Conservation (phyloP, 2,797 vertebrate species). For the Coccyzus lansbergi region DNA sequence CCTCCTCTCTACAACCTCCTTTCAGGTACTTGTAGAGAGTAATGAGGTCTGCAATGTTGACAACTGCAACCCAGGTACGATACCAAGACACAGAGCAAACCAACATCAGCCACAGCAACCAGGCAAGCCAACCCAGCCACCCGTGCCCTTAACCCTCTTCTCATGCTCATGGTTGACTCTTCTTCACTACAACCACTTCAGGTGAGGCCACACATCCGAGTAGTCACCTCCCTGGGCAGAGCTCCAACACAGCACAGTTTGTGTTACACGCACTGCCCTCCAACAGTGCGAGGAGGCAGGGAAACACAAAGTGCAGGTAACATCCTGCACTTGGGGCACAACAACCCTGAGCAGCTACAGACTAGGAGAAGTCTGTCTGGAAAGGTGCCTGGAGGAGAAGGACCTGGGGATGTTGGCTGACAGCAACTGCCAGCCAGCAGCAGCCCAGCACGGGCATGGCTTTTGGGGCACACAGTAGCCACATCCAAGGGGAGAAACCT, state of each 20-base stretch:
- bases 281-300: not conserved
- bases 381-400: too few relatives aligned
- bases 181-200: too few relatives aligned
- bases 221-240: not conserved
- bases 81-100: not conserved
- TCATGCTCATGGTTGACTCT: not conserved
- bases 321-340: too few relatives aligned
- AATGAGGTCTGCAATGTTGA: too few relatives aligned
- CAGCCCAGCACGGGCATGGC: accelerated
- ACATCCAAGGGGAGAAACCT: not conserved
- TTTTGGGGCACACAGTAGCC: not conserved
- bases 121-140: not conserved
- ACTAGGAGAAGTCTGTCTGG: too few relatives aligned
- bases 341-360: too few relatives aligned
- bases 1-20: too few relatives aligned
- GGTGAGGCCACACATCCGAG: too few relatives aligned
- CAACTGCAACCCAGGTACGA: not conserved
- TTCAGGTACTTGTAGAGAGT: too few relatives aligned
- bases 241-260: not conserved
- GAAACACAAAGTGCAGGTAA: not conserved
- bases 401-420: too few relatives aligned
- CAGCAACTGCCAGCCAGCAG: too few relatives aligned
- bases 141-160: not conserved
- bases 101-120: not conserved
- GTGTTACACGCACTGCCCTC: too few relatives aligned